Base-by-base conservation (phyloP, 2,113 vertebrate genomes). In the Dryoscopus gambensis region DNA sequence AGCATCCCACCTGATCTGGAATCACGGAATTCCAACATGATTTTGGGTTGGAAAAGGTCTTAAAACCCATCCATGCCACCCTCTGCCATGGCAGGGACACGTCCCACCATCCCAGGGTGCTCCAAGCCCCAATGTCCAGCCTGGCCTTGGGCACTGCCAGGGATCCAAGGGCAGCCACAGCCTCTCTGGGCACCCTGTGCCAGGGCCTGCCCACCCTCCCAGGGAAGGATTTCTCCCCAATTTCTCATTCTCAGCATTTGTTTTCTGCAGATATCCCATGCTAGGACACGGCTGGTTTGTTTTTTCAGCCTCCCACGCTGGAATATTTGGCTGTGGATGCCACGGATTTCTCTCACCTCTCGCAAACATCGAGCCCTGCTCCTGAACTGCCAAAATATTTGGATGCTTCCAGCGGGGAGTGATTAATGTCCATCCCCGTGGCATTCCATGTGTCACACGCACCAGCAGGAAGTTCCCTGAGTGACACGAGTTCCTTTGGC, bases 401-500 rank as follows among this genome's bases (percentile, higher is more conserved):
- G 40, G 64, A 50, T 55, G 7, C 53, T 89, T 81, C 49, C 90
- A 69, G 80, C 11, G 53, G 68, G 73, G 89, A 84, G 84, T 33
- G 67, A 90, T 96, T 76, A 42, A 87, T 92, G 74, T 40, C 4
- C 2, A 14, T 62, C 33, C 63, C 68, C 3, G 20, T 0, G 9
- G 92, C 15, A 22, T 91, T 87, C 76, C 75, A 5, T 76, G 75
- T 84, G 94, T 96, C 90, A 63, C 80, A 71, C 70, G 50, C 67
- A 4, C 33, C 24, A 15, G 50, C 90, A 93, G 95, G 96, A 95
- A 91, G 87, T 93, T 96, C 94, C 68, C 56, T 0, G 68, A 93
- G 68, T 69, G 81, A 94, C 95, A 94, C 18, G 6, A 88, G 89
- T 89, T 90, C 94, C 86, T 94, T 33, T 68, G 64, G 70, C 73